These are phyloP conservation scores for Lordiphosa andalusiaca DNA, from an alignment of 2,888 invertebrate species.

Conservation along the genomic window DNA sequence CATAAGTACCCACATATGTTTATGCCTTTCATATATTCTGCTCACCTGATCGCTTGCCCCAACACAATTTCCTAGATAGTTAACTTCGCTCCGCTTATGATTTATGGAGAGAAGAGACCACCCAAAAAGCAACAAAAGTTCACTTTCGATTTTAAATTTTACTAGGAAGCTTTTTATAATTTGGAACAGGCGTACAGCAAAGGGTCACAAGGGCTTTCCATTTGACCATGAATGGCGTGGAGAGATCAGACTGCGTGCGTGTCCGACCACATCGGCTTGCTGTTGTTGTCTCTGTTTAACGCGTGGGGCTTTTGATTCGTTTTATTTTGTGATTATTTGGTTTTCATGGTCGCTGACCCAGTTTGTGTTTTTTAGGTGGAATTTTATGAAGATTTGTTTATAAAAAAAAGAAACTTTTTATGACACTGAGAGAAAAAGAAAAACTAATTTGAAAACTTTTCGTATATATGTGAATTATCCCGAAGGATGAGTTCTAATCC, in stretches of 20 bases:
- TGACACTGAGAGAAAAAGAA: too few relatives aligned
- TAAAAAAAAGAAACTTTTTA: not conserved
- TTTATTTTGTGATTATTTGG: conserved; percentile 12
- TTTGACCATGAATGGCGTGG: conserved; percentile 6
- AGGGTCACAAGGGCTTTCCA: conserved; percentile 37
- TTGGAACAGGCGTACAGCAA: conserved; percentile 60
- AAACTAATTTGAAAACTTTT: too few relatives aligned
- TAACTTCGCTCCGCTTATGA: conserved; percentile 48
- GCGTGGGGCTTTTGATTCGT: conserved; percentile 5
- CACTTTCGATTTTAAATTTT: conserved; percentile 70
- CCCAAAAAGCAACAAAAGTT: conserved; percentile 25
- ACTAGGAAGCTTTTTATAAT: conserved; percentile 73
- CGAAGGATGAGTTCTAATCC: too few relatives aligned
- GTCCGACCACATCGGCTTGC: too few relatives aligned
- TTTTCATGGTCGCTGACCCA: conserved; percentile 51
- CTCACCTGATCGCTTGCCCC: conserved; percentile 44
- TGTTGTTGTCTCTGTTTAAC: conserved; percentile 41
- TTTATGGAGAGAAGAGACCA: conserved; percentile 44
- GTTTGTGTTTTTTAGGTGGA: conserved; percentile 32
- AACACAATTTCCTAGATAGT: conserved; percentile 63
- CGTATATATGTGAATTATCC: too few relatives aligned
- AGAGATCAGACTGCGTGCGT: conserved; percentile 22
- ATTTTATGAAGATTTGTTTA: conserved; percentile 1
- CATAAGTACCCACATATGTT: conserved; percentile 7
- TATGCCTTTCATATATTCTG: conserved; percentile 37